These are phyloP conservation scores for Poeciliopsis infans DNA, from an alignment of 2,797 vertebrate species.

Conservation along the genomic window DNA sequence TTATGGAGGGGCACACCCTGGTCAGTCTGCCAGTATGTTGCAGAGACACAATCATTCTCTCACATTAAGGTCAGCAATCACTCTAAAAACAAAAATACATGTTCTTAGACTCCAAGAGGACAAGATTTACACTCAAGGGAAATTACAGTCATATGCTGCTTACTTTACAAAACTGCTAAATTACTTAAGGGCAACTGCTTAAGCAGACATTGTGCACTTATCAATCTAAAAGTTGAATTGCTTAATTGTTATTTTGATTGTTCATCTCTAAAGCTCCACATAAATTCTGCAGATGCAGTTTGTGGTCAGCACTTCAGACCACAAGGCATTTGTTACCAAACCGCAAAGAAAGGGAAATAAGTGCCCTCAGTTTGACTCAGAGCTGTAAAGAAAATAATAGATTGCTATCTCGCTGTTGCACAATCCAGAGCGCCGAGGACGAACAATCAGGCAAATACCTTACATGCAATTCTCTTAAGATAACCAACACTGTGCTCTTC, in stretches of 20 bases:
- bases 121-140: not conserved
- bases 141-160: too few relatives aligned
- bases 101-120: not conserved
- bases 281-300: conserved; percentile 41
- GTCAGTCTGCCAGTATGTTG: not conserved
- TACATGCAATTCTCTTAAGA: conserved; percentile 67
- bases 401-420: conserved; percentile 75
- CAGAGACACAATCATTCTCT: not conserved
- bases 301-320: conserved; percentile 50
- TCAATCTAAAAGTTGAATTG: not conserved
- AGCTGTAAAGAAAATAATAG: conserved; percentile 73
- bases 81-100: not conserved
- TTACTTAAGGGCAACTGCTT: not conserved
- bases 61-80: not conserved
- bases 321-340: conserved; percentile 37
- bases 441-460: conserved; percentile 80
- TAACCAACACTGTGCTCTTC: conserved; percentile 33
- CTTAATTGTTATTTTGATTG: not conserved
- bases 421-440: conserved; percentile 72
- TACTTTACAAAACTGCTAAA: not conserved
- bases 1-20: not conserved
- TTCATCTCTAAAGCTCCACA: conserved; percentile 13
- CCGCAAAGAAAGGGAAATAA: conserved; percentile 61
- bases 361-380: conserved; percentile 61
- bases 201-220: not conserved